Evolutionary conservation across 2,113 vertebrate species (phyloP).

Genomic region (Eptesicus fuscus): DNA sequence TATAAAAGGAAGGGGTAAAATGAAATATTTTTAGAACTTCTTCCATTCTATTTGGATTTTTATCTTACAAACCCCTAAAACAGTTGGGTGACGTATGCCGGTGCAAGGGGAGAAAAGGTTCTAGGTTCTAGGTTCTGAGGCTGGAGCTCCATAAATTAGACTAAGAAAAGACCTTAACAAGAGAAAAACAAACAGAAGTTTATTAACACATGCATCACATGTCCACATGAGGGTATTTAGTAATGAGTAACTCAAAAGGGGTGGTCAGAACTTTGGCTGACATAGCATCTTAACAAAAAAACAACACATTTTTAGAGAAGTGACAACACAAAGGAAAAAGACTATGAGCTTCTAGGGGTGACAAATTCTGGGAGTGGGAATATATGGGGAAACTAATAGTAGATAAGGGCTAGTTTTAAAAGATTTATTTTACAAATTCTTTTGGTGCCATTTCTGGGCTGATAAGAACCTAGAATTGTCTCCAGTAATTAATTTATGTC

Average conservation of each 20-base stretch:
- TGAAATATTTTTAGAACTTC: not conserved
- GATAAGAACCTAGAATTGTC: not conserved
- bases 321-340: not conserved
- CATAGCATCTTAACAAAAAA: not conserved
- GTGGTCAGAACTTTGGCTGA: not conserved
- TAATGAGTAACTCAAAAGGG: not conserved
- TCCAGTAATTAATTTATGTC: not conserved
- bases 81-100: too few species aligned
- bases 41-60: not conserved
- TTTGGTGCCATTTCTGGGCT: not conserved
- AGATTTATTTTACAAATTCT: not conserved
- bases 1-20: not conserved
- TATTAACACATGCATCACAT: not conserved
- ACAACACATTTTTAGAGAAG: not conserved
- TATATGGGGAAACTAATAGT: not conserved
- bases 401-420: not conserved
- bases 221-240: not conserved
- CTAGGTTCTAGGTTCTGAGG: not conserved
- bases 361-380: not conserved
- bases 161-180: not conserved
- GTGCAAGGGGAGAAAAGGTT: not conserved
- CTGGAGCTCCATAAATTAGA: not conserved
- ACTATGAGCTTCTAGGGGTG: not conserved
- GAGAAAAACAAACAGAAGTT: not conserved
- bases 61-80: not conserved